Evolutionary conservation across 2,113 vertebrate genomes (phyloP), one percentile per base, ranked within the genome.

Genomic region (Seriola rivoliana): DNA sequence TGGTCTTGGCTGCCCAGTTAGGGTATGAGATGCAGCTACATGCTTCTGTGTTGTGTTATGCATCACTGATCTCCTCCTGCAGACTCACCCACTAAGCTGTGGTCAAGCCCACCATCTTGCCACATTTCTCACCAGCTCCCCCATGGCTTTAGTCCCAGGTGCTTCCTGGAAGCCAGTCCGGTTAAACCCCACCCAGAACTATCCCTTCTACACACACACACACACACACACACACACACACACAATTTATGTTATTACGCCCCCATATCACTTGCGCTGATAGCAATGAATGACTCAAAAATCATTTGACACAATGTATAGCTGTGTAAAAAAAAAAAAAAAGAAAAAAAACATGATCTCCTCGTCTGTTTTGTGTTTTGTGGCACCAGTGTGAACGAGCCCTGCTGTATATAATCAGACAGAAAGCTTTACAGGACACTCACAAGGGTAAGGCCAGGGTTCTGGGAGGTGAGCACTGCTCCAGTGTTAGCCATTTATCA

Each of bases 401-500:
- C 2, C 32, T 38, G 70, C 78, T 87, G 85, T 81, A 89, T 88
- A 82, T 89, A 91, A 91, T 93, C 89, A 87, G 86, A 88, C 82
- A 78, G 80, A 88, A 93, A 85, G 87, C 90, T 93, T 89, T 92
- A 89, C 90, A 88, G 92, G 92, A 91, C 91, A 89, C 75, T 91
- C 83, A 80, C 91, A 90, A 89, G 92, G 93, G 92, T 92, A 92
- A 88, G 93, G 81, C 86, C 85, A 67, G 72, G 81, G 90, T 86
- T 85, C 80, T 90, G 88, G 81, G 91, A 93, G 93, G 91, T 93
- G 93, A 93, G 88, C 88, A 44, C 90, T 57, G 86, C 83, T 84
- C 81, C 85, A 63, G 80, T 85, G 84, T 92, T 85, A 74, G 84
- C 89, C 88, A 92, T 94, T 93, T 92, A 93, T 93, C 92, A 93